These are phyloP conservation scores for Empidonax alnorum DNA, from an alignment of 2,113 vertebrate genomes.

Conservation along the genomic window DNA sequence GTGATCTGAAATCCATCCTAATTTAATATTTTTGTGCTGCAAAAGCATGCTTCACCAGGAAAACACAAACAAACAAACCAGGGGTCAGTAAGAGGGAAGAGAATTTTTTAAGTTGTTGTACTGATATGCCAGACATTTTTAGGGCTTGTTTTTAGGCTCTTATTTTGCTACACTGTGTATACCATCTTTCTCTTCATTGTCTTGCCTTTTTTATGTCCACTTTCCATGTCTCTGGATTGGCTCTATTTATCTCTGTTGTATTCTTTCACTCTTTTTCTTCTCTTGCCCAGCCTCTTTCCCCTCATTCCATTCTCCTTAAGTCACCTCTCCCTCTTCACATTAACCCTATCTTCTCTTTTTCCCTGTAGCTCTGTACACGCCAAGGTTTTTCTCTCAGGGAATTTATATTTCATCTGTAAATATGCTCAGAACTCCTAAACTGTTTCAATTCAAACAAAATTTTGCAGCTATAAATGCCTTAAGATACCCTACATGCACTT, in stretches of 20 bases:
- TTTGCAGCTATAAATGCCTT: background rate
- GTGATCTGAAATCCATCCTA: background rate
- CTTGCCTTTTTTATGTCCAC: background rate
- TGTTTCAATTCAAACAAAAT: background rate
- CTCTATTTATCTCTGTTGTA: background rate
- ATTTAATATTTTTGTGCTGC: background rate
- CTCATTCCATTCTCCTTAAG: slow-evolving; percentile 57
- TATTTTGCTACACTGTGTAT: background rate
- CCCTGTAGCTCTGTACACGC: background rate
- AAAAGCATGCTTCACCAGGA: background rate
- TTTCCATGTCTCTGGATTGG: background rate
- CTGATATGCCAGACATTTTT: background rate
- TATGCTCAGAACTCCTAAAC: background rate
- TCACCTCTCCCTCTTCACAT: slow-evolving; percentile 27
- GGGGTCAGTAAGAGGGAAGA: background rate
- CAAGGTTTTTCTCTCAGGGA: background rate
- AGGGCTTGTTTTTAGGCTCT: background rate
- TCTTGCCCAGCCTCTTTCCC: background rate
- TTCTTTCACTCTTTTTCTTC: background rate
- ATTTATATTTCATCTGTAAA: background rate
- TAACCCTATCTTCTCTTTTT: slow-evolving; percentile 36
- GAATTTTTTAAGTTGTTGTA: background rate
- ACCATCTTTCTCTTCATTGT: background rate
- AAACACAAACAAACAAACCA: slow-evolving; percentile 2
- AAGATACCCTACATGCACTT: background rate